Conservation (phyloP, 2,888 invertebrate genomes). For the Eurytoma californica region DNA sequence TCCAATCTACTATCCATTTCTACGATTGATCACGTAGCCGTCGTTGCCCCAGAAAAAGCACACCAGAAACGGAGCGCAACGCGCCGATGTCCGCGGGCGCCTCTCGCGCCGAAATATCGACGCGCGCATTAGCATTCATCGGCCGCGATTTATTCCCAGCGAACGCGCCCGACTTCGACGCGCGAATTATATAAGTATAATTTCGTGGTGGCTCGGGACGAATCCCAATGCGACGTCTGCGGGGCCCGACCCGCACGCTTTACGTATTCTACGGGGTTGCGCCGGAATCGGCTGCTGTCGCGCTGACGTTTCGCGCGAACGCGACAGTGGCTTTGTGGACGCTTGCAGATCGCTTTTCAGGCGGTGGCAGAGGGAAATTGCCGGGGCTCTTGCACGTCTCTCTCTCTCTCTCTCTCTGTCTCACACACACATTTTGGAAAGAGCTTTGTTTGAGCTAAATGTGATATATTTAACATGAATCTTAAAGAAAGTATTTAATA, state of each 20-base stretch:
- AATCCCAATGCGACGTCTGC: slow-evolving; percentile 5
- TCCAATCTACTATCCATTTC: too few species aligned
- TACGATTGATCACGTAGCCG: too few species aligned
- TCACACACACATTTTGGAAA: too few species aligned
- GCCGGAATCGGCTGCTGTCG: not conserved
- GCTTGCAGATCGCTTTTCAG: not conserved
- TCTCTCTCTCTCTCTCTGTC: too few species aligned
- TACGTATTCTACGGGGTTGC: not conserved
- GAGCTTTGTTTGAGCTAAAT: too few species aligned
- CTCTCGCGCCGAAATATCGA: not conserved
- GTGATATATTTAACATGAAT: too few species aligned
- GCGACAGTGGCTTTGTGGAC: too few species aligned
- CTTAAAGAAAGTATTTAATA: too few species aligned
- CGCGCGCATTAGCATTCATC: slow-evolving; percentile 35
- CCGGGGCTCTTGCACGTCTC: not conserved
- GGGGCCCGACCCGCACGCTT: not conserved
- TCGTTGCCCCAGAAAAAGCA: not conserved
- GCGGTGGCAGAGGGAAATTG: not conserved
- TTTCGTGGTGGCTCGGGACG: slow-evolving; percentile 16
- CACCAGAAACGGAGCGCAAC: not conserved
- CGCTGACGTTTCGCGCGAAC: too few species aligned
- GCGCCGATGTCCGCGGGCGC: not conserved
- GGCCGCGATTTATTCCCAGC: slow-evolving; percentile 34
- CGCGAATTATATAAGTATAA: slow-evolving; percentile 29
- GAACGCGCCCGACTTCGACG: slow-evolving; percentile 9